phyloP scores from a whole-genome alignment of 2,113 vertebrate genomes.

The Caracal caracal region DNA sequence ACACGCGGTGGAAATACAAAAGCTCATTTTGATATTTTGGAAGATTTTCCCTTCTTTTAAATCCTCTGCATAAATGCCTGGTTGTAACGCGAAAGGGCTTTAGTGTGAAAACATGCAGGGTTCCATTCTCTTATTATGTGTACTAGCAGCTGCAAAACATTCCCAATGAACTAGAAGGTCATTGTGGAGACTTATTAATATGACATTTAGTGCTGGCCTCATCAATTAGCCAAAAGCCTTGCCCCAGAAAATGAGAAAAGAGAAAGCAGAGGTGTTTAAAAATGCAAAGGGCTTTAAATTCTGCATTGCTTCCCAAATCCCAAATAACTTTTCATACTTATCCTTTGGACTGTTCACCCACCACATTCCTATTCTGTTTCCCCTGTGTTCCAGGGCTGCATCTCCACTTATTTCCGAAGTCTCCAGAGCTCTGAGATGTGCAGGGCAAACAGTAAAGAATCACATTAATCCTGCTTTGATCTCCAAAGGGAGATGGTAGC shows the following conservation, averaged over 20 bases:
- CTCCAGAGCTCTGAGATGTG: neutral
- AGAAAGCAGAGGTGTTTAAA: neutral
- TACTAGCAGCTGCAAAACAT: conserved; percentile 54
- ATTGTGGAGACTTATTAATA: conserved; percentile 49
- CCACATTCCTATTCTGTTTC: neutral
- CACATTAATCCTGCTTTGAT: conserved; percentile 64
- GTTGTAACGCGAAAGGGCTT: conserved; percentile 40
- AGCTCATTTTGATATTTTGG: conserved; percentile 68
- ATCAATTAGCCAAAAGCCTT: conserved; percentile 26
- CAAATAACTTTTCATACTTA: conserved; percentile 51
- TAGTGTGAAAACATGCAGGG: conserved; percentile 65
- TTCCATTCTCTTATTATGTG: conserved; percentile 40
- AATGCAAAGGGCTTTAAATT: conserved; percentile 12
- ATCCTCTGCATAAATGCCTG: conserved; percentile 40
- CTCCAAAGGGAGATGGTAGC: conserved; percentile 38
- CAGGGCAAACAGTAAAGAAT: conserved; percentile 30
- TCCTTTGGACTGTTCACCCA: neutral
- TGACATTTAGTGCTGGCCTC: conserved; percentile 48
- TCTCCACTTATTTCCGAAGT: neutral
- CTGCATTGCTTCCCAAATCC: neutral
- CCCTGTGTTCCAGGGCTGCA: neutral
- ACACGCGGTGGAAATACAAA: conserved; percentile 59
- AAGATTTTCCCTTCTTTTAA: conserved; percentile 41
- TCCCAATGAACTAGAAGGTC: conserved; percentile 50
- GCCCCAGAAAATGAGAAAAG: conserved; percentile 28